Base-by-base conservation (phyloP, 1,140 invertebrate genomes). In the Drosophila paulistorum region DNA sequence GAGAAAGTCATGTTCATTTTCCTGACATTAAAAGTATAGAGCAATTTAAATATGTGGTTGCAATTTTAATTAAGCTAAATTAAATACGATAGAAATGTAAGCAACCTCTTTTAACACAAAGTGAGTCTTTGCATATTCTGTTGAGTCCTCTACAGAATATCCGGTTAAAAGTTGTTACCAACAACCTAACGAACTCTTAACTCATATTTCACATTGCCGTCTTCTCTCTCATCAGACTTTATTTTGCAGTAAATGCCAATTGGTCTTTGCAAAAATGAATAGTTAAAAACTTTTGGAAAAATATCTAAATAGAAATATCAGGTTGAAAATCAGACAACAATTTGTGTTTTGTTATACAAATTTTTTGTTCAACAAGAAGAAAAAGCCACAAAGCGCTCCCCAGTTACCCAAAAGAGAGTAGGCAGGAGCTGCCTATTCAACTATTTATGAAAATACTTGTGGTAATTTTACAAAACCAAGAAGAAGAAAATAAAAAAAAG, bases 371-470 rank as follows among this genome's bases (percentile, higher is more conserved):
- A 60, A 45, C 64, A 79, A 68, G 62, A 63, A 51, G 45, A 23
- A 51, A 37, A 77, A 65, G 57, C 81, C 81, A 74, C 69, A 84
- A 79, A 73, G 68, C 77, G 51, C 48, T 58, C n/a, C 51, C 45
- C 54, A 57, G 65, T 62, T 62, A 59, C 45, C 51, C 61, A 17
- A 62, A 59, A 68, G 39, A 55, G 55, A 58, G 35, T 23, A 37
- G 57, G 67, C 14, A 7, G 14, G 2, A 20, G 65, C 48, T 76
- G 69, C 75, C 76, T 89, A 87, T 89, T 89, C 77, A 87, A 89
- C 71, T 84, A 89, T 89, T 89, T 84, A 89, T 89, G 77, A 90
- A 89, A 89, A 89, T 89, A 80, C 74, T 84, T 81, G 84, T 51
- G 80, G 84, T 81, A 76, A 79, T 89, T 89, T 73, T 60, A 45